Percentiles rank a stretch among this genome's conserved stretches.
Evolutionary conservation across 1,140 invertebrate species (phyloP).

Genomic region (Pachyrhynchus sulphureomaculatus): DNA sequence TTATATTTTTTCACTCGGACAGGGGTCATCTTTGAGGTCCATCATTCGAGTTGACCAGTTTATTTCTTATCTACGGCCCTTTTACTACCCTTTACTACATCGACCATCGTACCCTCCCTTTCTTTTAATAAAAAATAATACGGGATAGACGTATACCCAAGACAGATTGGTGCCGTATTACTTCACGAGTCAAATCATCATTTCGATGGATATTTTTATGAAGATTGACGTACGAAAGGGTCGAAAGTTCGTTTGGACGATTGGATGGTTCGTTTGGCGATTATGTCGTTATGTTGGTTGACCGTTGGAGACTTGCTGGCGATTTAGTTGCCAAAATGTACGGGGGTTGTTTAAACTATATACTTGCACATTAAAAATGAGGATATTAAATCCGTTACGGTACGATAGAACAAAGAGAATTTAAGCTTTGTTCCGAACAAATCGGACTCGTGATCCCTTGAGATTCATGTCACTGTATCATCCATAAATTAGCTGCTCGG

Average conservation of each 20-base stretch:
- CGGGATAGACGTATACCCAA: neutral
- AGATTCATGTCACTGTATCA: no score
- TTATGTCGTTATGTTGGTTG: conserved; percentile 33
- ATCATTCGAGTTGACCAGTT: conserved; percentile 17
- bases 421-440: no score
- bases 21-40: conserved; percentile 26
- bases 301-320: conserved; percentile 31
- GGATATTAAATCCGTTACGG: no score
- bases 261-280: conserved; percentile 18
- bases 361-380: neutral
- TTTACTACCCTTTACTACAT: neutral
- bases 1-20: conserved; percentile 25
- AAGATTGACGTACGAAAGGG: neutral
- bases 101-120: neutral
- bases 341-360: conserved; percentile 1
- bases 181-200: neutral
- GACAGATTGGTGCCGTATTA: neutral
- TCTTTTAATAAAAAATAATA: no score
- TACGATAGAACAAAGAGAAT: no score
- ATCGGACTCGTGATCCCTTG: no score
- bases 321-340: conserved; percentile 27
- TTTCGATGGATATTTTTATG: neutral
- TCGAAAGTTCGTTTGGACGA: conserved; percentile 10
- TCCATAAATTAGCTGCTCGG: no score
- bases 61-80: neutral